Base-by-base conservation (phyloP, 2,888 invertebrate species). In the Philereme transversata region DNA sequence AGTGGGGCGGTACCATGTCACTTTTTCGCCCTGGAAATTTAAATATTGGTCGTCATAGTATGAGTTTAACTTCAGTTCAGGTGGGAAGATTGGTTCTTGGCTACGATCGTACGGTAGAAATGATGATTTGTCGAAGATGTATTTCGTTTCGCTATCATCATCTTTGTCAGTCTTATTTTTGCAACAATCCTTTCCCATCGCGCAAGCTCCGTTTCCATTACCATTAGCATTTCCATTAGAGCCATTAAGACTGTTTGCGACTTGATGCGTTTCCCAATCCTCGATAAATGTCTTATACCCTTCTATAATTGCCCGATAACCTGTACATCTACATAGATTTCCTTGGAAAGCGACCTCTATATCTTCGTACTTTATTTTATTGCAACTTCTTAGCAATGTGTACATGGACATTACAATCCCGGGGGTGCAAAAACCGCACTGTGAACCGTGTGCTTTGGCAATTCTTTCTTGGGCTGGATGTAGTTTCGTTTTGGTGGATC, bases 361-460 rank as follows among this genome's bases (percentile, higher is more conserved):
- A 67, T 97, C 95, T 60, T 94, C 94, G 64, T 84, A 92, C 69
- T 79, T 86, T 36, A 92, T 85, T 62, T 80, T 80, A 56, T 73
- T 79, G 58, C 77, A 78, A 65, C 93, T 94, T 75, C 97, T 88
- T 0, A 97, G 87, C 46, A 97, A 88, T 0, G 96, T 93, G 77
- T 97, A 97, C 97, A 97, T 97, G 0, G 97, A 97, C 97, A 98
- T 98, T 0, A 97, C 96, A 67, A 98, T 97, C 9, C 97, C 97
- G 3, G 97, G 97, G 0, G 97, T 97, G 73, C 97, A 97, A 82
- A 96, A 97, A 3, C 97, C 97, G 79, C 97, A 97, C 84, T 97
- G 97, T 0, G 97, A 96, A 0, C 97, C 97, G 74, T 97, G 97
- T 1, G 96, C 94, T 87, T 96, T 95, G 0, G 97, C 96, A 51